Evolutionary conservation across 2,113 vertebrate species (phyloP).

Genomic region (Plecotus auritus): DNA sequence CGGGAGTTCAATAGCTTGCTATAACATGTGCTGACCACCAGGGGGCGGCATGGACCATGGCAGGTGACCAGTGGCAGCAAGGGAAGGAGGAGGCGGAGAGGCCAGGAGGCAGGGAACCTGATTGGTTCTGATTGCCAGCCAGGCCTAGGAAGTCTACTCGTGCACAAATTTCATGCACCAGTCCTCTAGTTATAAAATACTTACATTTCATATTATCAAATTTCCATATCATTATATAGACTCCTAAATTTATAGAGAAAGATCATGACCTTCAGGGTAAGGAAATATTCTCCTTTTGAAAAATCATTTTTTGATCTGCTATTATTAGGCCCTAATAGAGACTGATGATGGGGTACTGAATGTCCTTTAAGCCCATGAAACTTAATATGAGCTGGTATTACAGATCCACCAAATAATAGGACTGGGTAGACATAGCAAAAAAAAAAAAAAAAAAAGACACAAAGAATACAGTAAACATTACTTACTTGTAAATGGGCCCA

Average conservation of each 20-base stretch:
- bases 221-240: not conserved
- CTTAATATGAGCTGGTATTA: not conserved
- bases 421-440: not conserved
- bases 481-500: not conserved
- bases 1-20: too few species aligned
- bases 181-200: not conserved
- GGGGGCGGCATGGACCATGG: too few species aligned
- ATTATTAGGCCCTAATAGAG: not conserved
- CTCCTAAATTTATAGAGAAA: not conserved
- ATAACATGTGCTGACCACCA: too few species aligned
- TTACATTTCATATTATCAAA: not conserved
- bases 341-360: not conserved
- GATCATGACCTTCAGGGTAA: not conserved
- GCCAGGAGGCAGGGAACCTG: too few species aligned
- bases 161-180: too few species aligned
- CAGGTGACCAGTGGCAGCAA: too few species aligned
- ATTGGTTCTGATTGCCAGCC: too few species aligned
- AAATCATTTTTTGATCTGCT: not conserved
- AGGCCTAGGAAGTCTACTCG: too few species aligned
- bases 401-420: not conserved
- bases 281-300: not conserved
- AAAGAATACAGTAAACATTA: not conserved
- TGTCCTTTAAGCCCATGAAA: not conserved
- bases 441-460: not conserved
- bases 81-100: too few species aligned